Evolutionary conservation across 2,888 invertebrate genomes (phyloP).

Genomic region (Linyphia triangularis): DNA sequence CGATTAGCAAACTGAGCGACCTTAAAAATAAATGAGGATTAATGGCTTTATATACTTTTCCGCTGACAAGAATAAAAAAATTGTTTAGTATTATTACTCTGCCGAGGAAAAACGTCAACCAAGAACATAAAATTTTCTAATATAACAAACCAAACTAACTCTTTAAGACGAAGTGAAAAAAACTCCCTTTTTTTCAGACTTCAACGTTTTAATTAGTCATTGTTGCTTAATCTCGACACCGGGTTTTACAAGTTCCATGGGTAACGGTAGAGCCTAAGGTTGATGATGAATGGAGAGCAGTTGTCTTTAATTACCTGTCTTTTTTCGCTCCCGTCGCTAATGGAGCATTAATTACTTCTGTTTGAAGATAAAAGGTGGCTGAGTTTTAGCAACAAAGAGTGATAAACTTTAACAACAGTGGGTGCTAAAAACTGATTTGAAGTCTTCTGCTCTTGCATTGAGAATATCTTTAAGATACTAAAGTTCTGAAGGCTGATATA

Average conservation of each 20-base stretch:
- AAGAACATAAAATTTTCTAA: constrained; percentile 9
- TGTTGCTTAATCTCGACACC: constrained; percentile 61
- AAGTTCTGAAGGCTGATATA: no score
- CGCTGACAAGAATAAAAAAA: no score
- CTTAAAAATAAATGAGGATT: neutral
- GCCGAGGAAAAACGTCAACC: neutral
- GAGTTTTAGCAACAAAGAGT: constrained; percentile 41
- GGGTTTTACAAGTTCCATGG: constrained; percentile 36
- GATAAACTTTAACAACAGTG: no score
- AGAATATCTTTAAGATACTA: no score
- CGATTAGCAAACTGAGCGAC: neutral
- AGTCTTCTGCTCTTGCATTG: no score
- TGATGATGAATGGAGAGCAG: constrained; percentile 66
- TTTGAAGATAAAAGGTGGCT: constrained; percentile 51
- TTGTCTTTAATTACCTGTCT: constrained; percentile 66
- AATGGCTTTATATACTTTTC: neutral
- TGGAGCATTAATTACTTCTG: constrained; percentile 68
- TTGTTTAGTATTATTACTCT: no score
- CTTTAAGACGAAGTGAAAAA: neutral
- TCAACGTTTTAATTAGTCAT: constrained; percentile 66
- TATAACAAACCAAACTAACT: constrained; percentile 22
- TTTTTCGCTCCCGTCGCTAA: constrained; percentile 63
- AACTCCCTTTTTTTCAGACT: neutral
- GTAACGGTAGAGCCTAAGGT: constrained; percentile 37
- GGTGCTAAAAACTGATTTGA: no score